Evolutionary conservation across 1,140 invertebrate species (phyloP), one percentile per base, ranked within the genome.

Genomic region (Atopsyche davidsoni): DNA sequence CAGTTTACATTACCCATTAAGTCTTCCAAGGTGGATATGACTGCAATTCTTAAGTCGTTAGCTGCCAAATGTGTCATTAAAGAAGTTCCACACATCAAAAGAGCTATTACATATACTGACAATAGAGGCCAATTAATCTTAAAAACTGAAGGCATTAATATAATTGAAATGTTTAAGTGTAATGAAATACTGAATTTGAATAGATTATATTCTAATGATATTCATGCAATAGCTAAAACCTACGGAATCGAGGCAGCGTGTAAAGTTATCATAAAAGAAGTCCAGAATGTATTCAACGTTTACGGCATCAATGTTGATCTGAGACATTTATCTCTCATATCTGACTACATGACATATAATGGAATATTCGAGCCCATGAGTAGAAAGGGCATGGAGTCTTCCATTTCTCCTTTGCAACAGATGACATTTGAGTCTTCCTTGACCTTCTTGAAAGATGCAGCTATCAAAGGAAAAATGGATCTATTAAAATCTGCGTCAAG

Each of bases 301-400:
- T 99, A 99, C 64, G 94, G 94, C 17, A 99, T 99, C 61, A 80
- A 82, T 13, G 93, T 99, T 0, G 92, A 98, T 75, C 82, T 87
- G 2, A 76, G 95, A 25, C 97, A 99, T 80, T 76, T 99, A 50
- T 84, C 81, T 0, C 72, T 99, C 1, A 83, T 98, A 46, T 90
- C 95, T 0, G 96, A 99, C 72, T 98, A 97, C 65, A 99, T 99
- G 96, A 99, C 95, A 0, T 94, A 83, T 60, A 86, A 90, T 63
- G 97, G 97, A 1, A 73, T 72, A 7, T 96, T 89, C 61, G 81
- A 86, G 62, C 89, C 95, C 0, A 83, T 98, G 65, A 98, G 88
- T 68, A 76, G 96, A 21, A 83, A 80, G 63, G 92, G 91, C 4
- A 93, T 99, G 78, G 83, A 87, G 58, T 80, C 80, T 17, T 89